Evolutionary conservation across 2,888 invertebrate genomes (phyloP).

Genomic region (Mesoligia furuncula): DNA sequence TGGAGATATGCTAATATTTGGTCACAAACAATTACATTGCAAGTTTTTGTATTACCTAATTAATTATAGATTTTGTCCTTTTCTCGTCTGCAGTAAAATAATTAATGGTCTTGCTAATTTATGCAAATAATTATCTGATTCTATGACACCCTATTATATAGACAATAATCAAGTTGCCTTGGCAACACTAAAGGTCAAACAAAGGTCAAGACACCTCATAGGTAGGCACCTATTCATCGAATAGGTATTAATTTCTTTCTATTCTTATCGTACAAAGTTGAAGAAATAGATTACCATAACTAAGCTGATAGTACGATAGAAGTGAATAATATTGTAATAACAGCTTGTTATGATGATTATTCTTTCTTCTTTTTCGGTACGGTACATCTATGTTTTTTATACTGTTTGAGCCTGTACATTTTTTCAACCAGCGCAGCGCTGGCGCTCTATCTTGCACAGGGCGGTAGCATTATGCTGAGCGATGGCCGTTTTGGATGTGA

Average conservation of each 20-base stretch:
- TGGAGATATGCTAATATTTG: conserved; percentile 9
- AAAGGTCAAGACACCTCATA: conserved; percentile 3
- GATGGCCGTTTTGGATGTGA: not conserved
- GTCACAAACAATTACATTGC: conserved; percentile 13
- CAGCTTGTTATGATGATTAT: not conserved
- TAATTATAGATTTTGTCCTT: not conserved
- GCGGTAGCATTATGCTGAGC: no score
- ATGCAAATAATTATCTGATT: conserved; percentile 33
- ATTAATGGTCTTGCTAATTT: conserved; percentile 29
- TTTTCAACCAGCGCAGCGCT: not conserved
- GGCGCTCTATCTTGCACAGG: not conserved
- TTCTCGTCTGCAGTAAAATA: conserved; percentile 1
- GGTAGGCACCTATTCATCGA: conserved; percentile 6
- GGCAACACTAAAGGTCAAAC: conserved; percentile 34
- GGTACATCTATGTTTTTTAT: not conserved
- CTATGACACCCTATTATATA: conserved; percentile 41
- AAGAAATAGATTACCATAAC: conserved; percentile 5
- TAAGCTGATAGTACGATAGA: conserved; percentile 8
- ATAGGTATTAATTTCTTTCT: conserved; percentile 8
- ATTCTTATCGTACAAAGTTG: conserved; percentile 35
- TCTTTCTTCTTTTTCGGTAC: not conserved
- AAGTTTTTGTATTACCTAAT: not conserved
- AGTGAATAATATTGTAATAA: conserved; percentile 1
- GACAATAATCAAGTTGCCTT: conserved; percentile 32
- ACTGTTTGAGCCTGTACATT: not conserved